A percentile compares a stretch with the other conserved stretches of the same genome.
phyloP scores from a whole-genome alignment of 2,797 vertebrate genomes.

The Eulemur rubriventer region DNA sequence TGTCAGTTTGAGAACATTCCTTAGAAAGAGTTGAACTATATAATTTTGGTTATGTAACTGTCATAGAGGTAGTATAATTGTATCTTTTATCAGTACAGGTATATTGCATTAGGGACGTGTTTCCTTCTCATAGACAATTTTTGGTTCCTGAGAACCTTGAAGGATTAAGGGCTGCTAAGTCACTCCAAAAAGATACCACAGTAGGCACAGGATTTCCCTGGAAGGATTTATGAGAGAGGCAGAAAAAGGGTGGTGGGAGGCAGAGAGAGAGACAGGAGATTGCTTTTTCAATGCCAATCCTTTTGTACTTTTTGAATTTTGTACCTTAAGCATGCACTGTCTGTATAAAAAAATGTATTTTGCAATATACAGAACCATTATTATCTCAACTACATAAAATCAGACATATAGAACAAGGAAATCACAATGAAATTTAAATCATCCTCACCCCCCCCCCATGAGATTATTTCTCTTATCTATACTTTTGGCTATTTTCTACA shows the following conservation, averaged over 20 bases:
- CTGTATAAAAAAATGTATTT: not conserved
- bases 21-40: not conserved
- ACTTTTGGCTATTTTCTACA: not conserved
- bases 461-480: not conserved
- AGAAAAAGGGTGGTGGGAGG: not conserved
- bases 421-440: not conserved
- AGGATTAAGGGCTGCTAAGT: constrained; percentile 18
- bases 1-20: not conserved
- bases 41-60: not conserved
- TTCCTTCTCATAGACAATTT: constrained; percentile 9
- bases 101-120: not conserved
- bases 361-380: not conserved
- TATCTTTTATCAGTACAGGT: constrained; percentile 24
- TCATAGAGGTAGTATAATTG: not conserved
- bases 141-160: not conserved
- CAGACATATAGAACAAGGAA: not conserved
- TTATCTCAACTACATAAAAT: not conserved
- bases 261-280: not conserved
- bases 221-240: not conserved
- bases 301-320: not conserved
- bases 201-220: not conserved
- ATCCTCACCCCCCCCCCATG: not conserved
- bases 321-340: not conserved
- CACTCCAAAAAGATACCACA: not conserved
- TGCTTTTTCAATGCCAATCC: not conserved